Base-by-base conservation (phyloP, 2,113 vertebrate species). In the Bufo gargarizans region DNA sequence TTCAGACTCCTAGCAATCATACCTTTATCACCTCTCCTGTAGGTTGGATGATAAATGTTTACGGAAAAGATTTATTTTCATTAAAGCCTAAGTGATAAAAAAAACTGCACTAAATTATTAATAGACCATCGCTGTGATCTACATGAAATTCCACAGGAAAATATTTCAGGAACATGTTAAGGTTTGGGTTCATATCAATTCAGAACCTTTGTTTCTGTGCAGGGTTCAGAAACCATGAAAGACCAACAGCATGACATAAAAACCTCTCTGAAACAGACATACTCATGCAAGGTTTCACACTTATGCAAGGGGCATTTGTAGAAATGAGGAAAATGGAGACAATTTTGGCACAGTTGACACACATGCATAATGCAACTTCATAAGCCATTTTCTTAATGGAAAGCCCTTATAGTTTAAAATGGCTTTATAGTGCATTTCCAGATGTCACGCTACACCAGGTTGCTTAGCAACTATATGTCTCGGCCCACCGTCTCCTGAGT, bases 361-460 rank as follows among this genome's bases (percentile, higher is more conserved):
- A 78, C 53, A 88, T 88, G 87, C 87, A 88, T 88, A 88, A 88
- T 88, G 87, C 72, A 88, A 55, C 59, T 88, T 83, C 79, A 69
- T 74, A 56, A 88, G 56, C 87, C 82, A 84, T 88, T 88, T 88
- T 88, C 87, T 88, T 84, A 88, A 88, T 88, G 81, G 87, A 67
- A 84, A 88, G 47, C 81, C 81, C 59, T 77, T 88, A 84, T 78
- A 78, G 47, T 88, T 84, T 58, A 16, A 88, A 88, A 88, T 88
- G 71, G 69, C 49, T 88, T 88, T 84, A 77, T 88, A 88, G 87
- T 65, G 87, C 82, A 84, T 84, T 88, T 88, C 58, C 50, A 84
- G 87, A 88, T 88, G 82, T 88, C 87, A 88, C 33, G 59, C 65
- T 88, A 77, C 50, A 78, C 22, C 20, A 84, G 33, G 82, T 88